A percentile compares a stretch with the other conserved stretches of the same genome.
These are phyloP conservation scores for Eucera pruinosa DNA, from an alignment of 2,888 invertebrate genomes.

Conservation along the genomic window DNA sequence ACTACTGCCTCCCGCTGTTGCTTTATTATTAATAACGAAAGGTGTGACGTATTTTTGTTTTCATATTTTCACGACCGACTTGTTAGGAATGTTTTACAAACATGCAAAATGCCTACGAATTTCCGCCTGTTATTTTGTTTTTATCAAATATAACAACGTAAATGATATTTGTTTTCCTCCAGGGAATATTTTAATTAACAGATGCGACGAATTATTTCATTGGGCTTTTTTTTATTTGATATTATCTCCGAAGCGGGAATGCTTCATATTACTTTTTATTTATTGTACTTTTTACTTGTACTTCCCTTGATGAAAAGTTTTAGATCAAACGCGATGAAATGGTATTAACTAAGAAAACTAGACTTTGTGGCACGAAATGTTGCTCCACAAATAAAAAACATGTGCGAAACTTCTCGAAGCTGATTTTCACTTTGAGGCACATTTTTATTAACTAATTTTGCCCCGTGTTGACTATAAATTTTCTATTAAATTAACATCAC, in stretches of 20 bases:
- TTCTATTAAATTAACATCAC: too few relatives aligned
- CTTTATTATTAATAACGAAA: conserved; percentile 58
- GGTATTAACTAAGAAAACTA: too few relatives aligned
- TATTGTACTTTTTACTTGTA: neutral
- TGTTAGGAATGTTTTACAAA: conserved; percentile 33
- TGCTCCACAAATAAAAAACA: too few relatives aligned
- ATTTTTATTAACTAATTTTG: too few relatives aligned
- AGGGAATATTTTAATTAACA: neutral
- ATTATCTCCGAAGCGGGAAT: too few relatives aligned
- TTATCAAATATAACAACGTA: neutral
- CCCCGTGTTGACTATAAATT: too few relatives aligned
- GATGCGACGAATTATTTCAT: too few relatives aligned
- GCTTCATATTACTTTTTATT: neutral
- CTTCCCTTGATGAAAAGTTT: too few relatives aligned
- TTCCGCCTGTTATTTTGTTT: conserved; percentile 20
- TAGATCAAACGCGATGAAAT: too few relatives aligned
- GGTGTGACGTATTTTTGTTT: conserved; percentile 59
- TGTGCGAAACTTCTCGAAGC: too few relatives aligned
- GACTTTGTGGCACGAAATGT: too few relatives aligned
- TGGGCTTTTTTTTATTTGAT: neutral
- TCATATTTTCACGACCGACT: conserved; percentile 19
- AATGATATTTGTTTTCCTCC: neutral
- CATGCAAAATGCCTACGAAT: conserved; percentile 38
- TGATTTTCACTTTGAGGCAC: too few relatives aligned
- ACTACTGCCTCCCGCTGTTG: conserved; percentile 59